Evolutionary conservation across 2,113 vertebrate species (phyloP).

Genomic region (Baryphthengus martii): DNA sequence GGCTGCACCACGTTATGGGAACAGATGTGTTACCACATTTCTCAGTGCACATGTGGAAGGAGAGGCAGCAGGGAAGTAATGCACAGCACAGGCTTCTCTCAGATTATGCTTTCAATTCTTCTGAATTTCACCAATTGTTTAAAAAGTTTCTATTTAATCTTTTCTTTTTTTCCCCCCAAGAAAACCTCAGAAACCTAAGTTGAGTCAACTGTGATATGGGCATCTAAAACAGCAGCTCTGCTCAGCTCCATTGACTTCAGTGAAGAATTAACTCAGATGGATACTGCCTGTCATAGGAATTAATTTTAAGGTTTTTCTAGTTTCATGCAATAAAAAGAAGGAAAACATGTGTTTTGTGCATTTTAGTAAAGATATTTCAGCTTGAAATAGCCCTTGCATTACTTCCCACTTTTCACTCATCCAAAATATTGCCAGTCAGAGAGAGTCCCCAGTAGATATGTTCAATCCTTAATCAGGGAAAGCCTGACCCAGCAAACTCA

Average conservation of each 20-base stretch:
- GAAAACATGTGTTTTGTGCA: background rate
- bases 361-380: background rate
- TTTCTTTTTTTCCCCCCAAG: background rate
- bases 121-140: background rate
- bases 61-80: background rate
- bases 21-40: background rate
- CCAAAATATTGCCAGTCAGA: background rate
- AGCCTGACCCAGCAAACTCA: background rate
- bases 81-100: background rate
- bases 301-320: background rate
- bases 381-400: background rate
- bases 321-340: background rate
- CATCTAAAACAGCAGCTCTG: background rate
- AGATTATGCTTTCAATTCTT: background rate
- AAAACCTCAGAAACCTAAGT: background rate
- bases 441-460: background rate
- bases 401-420: background rate
- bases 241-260: background rate
- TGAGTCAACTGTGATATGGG: background rate
- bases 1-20: too few species aligned
- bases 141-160: background rate
- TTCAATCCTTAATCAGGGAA: background rate
- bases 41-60: background rate
- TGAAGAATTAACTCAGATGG: background rate
- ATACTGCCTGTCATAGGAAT: background rate